These are phyloP conservation scores for Himalopsyche japonica DNA, from an alignment of 2,888 invertebrate species.

Conservation along the genomic window DNA sequence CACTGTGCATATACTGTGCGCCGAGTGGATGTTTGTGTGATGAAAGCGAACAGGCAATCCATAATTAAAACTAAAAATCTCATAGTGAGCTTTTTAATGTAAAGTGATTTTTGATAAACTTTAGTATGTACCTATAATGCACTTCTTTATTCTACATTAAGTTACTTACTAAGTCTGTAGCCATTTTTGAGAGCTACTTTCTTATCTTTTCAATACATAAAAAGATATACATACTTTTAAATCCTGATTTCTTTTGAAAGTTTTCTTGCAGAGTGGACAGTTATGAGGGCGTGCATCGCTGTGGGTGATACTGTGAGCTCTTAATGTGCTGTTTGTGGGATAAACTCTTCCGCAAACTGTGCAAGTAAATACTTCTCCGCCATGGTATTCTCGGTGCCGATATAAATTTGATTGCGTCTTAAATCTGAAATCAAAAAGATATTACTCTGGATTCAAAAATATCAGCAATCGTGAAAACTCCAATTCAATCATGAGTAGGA, in stretches of 20 bases:
- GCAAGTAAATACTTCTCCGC: slow-evolving; percentile 63
- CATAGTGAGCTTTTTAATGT: no score
- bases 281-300: slow-evolving; percentile 70
- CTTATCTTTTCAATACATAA: background rate
- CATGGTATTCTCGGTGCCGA: slow-evolving; percentile 66
- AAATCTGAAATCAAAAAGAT: slow-evolving; percentile 56
- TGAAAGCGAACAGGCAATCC: no score
- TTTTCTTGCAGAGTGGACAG: slow-evolving; percentile 70
- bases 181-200: no score
- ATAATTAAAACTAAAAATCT: no score
- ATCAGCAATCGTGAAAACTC: no score
- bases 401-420: slow-evolving; percentile 67
- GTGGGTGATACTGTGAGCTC: slow-evolving; percentile 72
- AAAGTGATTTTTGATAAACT: no score
- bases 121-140: no score
- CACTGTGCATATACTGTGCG: no score
- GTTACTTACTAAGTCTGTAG: background rate
- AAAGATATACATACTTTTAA: slow-evolving; percentile 61
- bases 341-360: slow-evolving; percentile 72
- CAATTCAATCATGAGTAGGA: no score
- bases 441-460: background rate
- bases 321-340: slow-evolving; percentile 67
- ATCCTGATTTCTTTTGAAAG: slow-evolving; percentile 74
- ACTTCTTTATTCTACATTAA: no score
- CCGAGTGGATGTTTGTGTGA: no score